These are phyloP conservation scores for Bhutanitis thaidina DNA, from an alignment of 2,888 invertebrate species.

Conservation along the genomic window DNA sequence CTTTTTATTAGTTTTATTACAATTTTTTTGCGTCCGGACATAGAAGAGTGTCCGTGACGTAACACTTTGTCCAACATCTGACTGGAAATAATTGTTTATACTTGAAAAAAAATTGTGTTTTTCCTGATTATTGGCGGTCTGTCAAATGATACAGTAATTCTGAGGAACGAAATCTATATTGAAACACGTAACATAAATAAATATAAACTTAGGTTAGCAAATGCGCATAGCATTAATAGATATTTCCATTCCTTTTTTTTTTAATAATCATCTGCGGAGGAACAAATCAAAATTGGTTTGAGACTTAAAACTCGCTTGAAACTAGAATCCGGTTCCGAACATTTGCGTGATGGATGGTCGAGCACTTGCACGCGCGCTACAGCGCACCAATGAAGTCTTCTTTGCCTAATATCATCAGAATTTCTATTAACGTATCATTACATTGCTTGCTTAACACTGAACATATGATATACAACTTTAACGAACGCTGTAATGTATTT, in stretches of 20 bases:
- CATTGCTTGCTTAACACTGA: slow-evolving; percentile 33
- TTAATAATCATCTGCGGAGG: slow-evolving; percentile 40
- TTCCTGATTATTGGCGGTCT: no score
- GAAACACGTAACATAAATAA: no score
- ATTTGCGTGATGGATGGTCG: slow-evolving; percentile 74
- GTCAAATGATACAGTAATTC: no score
- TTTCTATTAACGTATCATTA: slow-evolving; percentile 21
- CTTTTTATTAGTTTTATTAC: slow-evolving; percentile 6
- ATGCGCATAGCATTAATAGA: no score
- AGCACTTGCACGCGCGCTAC: slow-evolving; percentile 54
- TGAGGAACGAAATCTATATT: no score
- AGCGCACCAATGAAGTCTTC: slow-evolving; percentile 32
- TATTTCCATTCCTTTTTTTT: neutral
- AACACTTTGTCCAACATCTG: no score
- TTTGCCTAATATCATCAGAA: slow-evolving; percentile 28
- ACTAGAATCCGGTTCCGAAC: slow-evolving; percentile 63
- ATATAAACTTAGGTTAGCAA: no score
- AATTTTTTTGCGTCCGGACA: neutral
- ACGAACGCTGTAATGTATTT: slow-evolving; percentile 30
- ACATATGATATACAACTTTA: neutral
- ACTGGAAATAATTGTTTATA: no score
- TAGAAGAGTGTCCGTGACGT: no score
- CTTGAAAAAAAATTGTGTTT: no score
- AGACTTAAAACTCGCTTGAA: slow-evolving; percentile 50
- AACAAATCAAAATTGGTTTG: slow-evolving; percentile 48